A percentile compares a stretch with the other conserved stretches of the same genome.
Conservation (phyloP, 2,888 invertebrate species). For the Acleris emargana region DNA sequence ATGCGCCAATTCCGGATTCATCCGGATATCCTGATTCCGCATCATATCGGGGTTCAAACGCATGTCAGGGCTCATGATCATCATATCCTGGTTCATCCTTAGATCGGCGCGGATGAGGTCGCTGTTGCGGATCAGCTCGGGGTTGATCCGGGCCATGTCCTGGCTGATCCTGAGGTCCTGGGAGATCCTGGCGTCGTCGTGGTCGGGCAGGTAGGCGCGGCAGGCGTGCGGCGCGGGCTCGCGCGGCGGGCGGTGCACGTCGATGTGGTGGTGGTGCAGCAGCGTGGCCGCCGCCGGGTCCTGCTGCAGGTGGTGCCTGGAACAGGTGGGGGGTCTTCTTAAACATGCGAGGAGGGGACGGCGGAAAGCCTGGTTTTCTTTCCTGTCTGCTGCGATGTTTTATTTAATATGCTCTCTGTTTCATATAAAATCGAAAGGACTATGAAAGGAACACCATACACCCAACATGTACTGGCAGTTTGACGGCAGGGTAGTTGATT, state of each 20-base stretch:
- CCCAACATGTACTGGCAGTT: no score
- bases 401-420: no score
- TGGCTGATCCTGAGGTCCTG: slow-evolving; percentile 46
- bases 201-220: slow-evolving; percentile 56
- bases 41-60: slow-evolving; percentile 50
- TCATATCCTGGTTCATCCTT: slow-evolving; percentile 50
- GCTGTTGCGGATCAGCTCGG: slow-evolving; percentile 37
- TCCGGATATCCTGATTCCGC: slow-evolving; percentile 46
- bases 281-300: slow-evolving; percentile 76
- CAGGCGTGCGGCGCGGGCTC: slow-evolving; percentile 63
- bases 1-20: slow-evolving; percentile 39
- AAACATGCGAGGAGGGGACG: no score
- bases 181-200: slow-evolving; percentile 49
- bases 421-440: no score
- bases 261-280: slow-evolving; percentile 74
- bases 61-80: slow-evolving; percentile 51
- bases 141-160: slow-evolving; percentile 47
- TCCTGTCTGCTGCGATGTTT: no score
- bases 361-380: no score
- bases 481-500: no score
- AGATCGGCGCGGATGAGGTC: slow-evolving; percentile 37
- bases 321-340: no score
- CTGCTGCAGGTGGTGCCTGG: slow-evolving; percentile 72
- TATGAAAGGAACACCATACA: no score
- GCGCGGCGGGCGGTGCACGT: slow-evolving; percentile 58